Evolutionary conservation across 2,113 vertebrate species (phyloP).

Genomic region (Cephalopterus ornatus): DNA sequence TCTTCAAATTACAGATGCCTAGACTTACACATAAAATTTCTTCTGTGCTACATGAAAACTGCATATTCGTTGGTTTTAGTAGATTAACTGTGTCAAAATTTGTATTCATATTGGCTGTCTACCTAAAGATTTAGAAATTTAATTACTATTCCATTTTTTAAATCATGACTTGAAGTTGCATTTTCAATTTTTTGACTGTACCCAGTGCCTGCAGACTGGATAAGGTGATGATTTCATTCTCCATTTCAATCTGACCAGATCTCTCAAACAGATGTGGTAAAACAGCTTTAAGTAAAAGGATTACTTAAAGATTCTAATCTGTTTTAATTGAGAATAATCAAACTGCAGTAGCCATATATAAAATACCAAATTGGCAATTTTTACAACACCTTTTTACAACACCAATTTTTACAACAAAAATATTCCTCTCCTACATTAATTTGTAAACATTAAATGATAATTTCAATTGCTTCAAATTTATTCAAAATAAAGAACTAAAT

Average conservation of each 20-base stretch:
- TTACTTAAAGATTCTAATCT: not conserved
- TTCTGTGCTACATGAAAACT: not conserved
- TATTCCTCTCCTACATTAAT: not conserved
- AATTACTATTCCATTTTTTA: not conserved
- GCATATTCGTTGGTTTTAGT: not conserved
- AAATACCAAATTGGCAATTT: not conserved
- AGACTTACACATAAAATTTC: not conserved
- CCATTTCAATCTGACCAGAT: not conserved
- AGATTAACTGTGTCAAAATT: not conserved
- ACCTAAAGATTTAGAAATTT: not conserved
- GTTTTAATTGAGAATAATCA: not conserved
- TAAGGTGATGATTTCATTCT: not conserved
- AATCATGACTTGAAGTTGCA: not conserved
- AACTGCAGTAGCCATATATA: not conserved
- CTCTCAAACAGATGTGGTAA: not conserved
- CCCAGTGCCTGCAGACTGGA: not conserved
- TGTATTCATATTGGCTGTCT: not conserved
- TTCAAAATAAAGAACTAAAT: not conserved
- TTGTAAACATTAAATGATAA: not conserved
- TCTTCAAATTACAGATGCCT: not conserved
- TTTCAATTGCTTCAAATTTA: not conserved
- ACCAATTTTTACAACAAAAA: not conserved
- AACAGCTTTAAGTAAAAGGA: not conserved
- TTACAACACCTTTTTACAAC: not conserved
- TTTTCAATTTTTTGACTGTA: not conserved